These are phyloP conservation scores for Odontesthes bonariensis DNA, from an alignment of 2,113 vertebrate genomes.

Conservation along the genomic window DNA sequence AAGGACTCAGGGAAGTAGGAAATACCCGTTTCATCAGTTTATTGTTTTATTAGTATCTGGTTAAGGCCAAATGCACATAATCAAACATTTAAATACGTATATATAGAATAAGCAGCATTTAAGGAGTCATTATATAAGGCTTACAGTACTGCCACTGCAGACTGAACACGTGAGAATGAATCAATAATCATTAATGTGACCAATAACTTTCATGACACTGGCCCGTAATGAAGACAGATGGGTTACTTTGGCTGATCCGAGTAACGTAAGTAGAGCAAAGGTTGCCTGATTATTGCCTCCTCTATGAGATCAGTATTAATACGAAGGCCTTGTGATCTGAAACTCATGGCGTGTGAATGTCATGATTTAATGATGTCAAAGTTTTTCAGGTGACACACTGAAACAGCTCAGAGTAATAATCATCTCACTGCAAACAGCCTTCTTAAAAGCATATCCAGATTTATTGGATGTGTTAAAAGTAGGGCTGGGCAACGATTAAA, in stretches of 20 bases:
- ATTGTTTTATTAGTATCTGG: background rate
- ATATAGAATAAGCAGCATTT: background rate
- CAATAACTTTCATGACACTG: constrained; percentile 25
- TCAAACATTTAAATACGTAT: background rate
- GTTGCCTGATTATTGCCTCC: constrained; percentile 16
- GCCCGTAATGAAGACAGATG: constrained; percentile 49
- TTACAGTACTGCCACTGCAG: background rate
- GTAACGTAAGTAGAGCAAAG: constrained; percentile 38
- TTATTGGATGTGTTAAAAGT: too few relatives aligned
- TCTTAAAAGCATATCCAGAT: too few relatives aligned
- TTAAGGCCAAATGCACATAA: background rate
- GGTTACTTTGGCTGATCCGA: constrained; percentile 4
- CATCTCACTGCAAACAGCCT: constrained; percentile 11
- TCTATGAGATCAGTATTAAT: constrained; percentile 31
- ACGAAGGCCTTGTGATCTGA: constrained; percentile 6
- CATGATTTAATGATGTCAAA: constrained; percentile 12
- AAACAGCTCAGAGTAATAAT: constrained; percentile 5
- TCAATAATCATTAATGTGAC: constrained; percentile 15
- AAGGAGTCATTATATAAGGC: background rate
- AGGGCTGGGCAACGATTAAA: too few relatives aligned
- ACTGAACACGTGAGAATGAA: constrained; percentile 13
- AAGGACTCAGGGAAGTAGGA: too few relatives aligned
- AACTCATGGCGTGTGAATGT: constrained; percentile 18
- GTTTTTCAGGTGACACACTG: constrained; percentile 7
- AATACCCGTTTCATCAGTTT: too few relatives aligned